Evolutionary conservation across 1,140 invertebrate species (phyloP).

Genomic region (Drosophila baimaii): DNA sequence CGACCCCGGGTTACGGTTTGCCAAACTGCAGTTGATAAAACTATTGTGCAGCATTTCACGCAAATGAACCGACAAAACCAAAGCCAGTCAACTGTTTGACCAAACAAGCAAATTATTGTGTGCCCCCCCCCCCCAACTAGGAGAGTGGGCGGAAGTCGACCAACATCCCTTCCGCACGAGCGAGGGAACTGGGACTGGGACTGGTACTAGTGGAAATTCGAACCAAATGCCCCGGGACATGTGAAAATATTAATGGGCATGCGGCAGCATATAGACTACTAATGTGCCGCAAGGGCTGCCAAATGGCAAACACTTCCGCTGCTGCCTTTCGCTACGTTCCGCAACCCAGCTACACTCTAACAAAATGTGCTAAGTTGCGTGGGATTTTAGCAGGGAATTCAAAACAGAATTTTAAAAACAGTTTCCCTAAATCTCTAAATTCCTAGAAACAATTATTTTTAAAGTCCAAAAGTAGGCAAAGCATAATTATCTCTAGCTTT

Average conservation of each 20-base stretch:
- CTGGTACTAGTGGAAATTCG: background rate
- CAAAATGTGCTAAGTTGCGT: background rate
- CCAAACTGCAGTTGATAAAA: constrained; percentile 45
- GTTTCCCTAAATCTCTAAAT: background rate
- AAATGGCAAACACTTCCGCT: constrained; percentile 78
- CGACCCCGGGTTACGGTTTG: background rate
- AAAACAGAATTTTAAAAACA: background rate
- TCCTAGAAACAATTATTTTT: background rate
- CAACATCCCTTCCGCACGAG: background rate
- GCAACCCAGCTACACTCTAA: constrained; percentile 22
- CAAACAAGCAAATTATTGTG: constrained; percentile 72
- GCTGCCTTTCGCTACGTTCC: constrained; percentile 21
- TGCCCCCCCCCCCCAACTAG: constrained; percentile 16
- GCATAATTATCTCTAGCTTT: background rate
- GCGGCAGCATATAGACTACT: constrained; percentile 79
- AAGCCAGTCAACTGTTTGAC: constrained; percentile 57
- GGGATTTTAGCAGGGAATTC: background rate
- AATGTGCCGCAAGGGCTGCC: constrained; percentile 79
- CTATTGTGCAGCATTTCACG: constrained; percentile 39
- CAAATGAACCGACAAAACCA: constrained; percentile 55
- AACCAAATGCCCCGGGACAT: constrained; percentile 36
- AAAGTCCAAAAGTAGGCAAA: background rate
- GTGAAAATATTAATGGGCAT: constrained; percentile 77
- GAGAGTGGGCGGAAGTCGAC: background rate
- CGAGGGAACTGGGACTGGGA: background rate